Base-by-base conservation (phyloP, 2,113 vertebrate genomes). In the Amphiprion percula region DNA sequence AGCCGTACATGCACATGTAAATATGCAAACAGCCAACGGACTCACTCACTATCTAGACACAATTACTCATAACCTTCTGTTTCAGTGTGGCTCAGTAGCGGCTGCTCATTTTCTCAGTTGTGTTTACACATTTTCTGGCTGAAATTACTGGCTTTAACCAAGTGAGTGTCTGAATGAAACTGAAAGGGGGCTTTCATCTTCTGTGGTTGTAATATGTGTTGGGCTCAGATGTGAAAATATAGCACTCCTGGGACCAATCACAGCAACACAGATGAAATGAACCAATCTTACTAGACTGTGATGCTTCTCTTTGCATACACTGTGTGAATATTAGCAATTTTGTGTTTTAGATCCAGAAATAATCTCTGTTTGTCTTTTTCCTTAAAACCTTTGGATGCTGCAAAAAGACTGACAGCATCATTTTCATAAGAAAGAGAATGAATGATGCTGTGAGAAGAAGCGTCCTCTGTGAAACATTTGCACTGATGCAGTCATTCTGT, bases 31-130 rank as follows among this genome's bases (percentile, higher is more conserved):
- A 54, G 60, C 39, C 24, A 47, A 63, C 24, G 37, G 39, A 80
- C 16, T 61, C 46, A 39, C 26, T 26, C 26, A 26, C 63, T 24
- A 50, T 74, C 54, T 56, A 54, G 74, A 55, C 55, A 19, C 69
- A 74, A n/a, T 72, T 54, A 70, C 68, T 77, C 58, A 83, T 68
- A 69, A 53, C 50, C 60, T 72, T 70, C 59, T 65, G 64, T 74
- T 56, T 67, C 9, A 64, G 23, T 24, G 69, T 55, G 70, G 64
- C 68, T 85, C 58, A 59, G 80, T 61, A 76, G 58, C 14, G 5
- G 47, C 65, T 82, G 80, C 69, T 90, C 39, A 49, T 87, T 87
- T 88, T 87, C 84, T 83, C 85, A 87, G 88, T 89, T 88, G 58
- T 81, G 52, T 74, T 88, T 55, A 50, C 84, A 88, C 83, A 47